Evolutionary conservation across 2,797 vertebrate species (phyloP).

Genomic region (Dromococcyx pavoninus): DNA sequence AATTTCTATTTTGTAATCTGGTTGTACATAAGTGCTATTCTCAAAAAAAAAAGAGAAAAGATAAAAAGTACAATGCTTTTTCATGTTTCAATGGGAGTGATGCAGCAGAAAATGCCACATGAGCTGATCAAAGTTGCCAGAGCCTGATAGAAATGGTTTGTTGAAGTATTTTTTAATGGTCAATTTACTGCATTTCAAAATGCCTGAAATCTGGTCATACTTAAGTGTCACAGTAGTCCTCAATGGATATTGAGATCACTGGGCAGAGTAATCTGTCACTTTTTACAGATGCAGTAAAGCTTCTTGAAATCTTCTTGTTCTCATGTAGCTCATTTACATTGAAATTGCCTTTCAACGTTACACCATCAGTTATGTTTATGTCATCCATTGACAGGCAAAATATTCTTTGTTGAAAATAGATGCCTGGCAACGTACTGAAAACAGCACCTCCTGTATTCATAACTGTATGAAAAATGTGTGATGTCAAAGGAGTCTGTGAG

Average conservation of each 20-base stretch:
- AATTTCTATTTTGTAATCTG: not conserved
- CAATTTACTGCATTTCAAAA: not conserved
- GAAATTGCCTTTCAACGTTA: constrained; percentile 31
- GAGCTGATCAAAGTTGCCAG: not conserved
- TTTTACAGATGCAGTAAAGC: not conserved
- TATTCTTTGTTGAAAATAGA: not conserved
- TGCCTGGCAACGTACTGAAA: not conserved
- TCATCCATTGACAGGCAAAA: not conserved
- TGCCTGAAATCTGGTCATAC: not conserved
- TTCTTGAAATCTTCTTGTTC: not conserved
- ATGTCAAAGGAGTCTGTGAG: not conserved
- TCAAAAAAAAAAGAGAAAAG: not conserved
- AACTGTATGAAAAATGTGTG: not conserved
- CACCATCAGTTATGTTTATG: not conserved
- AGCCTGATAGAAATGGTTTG: not conserved
- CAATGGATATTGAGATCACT: not conserved
- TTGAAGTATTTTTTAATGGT: not conserved
- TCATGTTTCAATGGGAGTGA: not conserved
- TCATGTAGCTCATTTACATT: constrained; percentile 1
- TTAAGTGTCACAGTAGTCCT: not conserved
- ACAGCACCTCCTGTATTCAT: not conserved
- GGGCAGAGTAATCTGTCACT: not conserved
- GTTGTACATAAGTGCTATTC: not conserved
- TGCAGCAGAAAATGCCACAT: not conserved
- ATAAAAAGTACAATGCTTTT: not conserved